Base-by-base conservation (phyloP, 2,888 invertebrate genomes). In the Aphodius granarius region DNA sequence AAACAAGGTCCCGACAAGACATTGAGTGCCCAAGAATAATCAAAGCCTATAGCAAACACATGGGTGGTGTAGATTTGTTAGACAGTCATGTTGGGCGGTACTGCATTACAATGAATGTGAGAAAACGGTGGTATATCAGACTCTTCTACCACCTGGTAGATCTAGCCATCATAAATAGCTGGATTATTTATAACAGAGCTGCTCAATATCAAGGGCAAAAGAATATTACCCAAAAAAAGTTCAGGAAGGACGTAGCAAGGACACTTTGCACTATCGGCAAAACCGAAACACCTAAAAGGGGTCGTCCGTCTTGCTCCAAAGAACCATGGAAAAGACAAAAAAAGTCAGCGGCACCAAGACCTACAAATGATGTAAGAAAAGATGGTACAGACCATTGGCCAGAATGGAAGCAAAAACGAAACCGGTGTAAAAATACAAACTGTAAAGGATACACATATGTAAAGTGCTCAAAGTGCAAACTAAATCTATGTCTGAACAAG, bases 91-190 rank as follows among this genome's bases (percentile, higher is more conserved):
- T 75, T 21, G 66, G 75, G 43, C 66, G 64, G 19, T 75, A 77
- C 22, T 66, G 66, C 20, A 77, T 72, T n/a, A 6, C 68, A 19
- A 74, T 73, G 3, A 74, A 77, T n/a, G n/a, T n/a, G 63, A 68
- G 71, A 23, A 20, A 75, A 43, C 75, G 75, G 73, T 77, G 73
- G 81, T 81, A 79, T 70, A 68, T 78, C 13, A 63, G 78, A 43
- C 64, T 80, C 17, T 81, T 80, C 76, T 79, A 78, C 63, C 79
- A 79, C 65, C 23, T 78, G 43, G 43, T 77, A 62, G 81, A 80
- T 68, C 23, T 78, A 63, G 78, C 74, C 5, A 5, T 78, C 18
- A 74, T 78, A 63, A 81, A 80, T 78, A 23, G 79, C 17, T 80
- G 79, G 77, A 71, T 80, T 22, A 64, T 76, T 17, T 73, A 74